These are phyloP conservation scores for Stercorarius parasiticus DNA, from an alignment of 2,113 vertebrate genomes.

Conservation along the genomic window DNA sequence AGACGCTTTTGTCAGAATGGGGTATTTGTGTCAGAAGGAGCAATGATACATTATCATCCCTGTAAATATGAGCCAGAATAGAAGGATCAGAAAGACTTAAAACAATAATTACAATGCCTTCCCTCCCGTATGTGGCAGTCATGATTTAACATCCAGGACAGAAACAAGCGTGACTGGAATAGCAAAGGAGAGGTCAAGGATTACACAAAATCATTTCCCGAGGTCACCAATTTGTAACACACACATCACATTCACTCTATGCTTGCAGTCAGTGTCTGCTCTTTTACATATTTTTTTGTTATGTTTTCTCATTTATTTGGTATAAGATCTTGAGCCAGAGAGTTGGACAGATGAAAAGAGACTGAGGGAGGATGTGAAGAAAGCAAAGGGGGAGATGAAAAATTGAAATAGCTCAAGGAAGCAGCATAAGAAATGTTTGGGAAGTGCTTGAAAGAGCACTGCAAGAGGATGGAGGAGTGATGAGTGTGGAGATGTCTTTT, in stretches of 20 bases:
- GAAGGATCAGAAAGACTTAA: not conserved
- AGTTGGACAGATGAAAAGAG: not conserved
- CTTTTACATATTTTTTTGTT: not conserved
- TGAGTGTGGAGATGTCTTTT: not conserved
- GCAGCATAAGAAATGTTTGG: not conserved
- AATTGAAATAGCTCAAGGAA: not conserved
- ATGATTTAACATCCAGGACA: not conserved
- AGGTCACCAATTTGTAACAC: not conserved
- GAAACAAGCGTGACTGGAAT: not conserved
- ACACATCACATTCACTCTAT: not conserved
- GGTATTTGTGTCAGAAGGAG: slow-evolving; percentile 21
- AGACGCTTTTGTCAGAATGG: not conserved
- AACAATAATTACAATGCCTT: not conserved
- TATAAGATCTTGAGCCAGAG: not conserved
- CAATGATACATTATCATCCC: not conserved
- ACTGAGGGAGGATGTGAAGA: not conserved
- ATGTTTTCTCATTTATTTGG: not conserved
- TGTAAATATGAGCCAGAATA: not conserved
- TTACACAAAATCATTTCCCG: not conserved
- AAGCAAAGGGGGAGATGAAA: not conserved
- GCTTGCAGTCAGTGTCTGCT: not conserved
- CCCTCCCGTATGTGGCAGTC: not conserved
- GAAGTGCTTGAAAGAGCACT: not conserved
- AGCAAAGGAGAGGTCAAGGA: not conserved
- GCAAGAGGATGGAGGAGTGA: not conserved